Evolutionary conservation across 92 coral and sea anemone genomes (phyloP), one percentile per base, ranked within the genome.

Genomic region (Pocillopora meandrina): DNA sequence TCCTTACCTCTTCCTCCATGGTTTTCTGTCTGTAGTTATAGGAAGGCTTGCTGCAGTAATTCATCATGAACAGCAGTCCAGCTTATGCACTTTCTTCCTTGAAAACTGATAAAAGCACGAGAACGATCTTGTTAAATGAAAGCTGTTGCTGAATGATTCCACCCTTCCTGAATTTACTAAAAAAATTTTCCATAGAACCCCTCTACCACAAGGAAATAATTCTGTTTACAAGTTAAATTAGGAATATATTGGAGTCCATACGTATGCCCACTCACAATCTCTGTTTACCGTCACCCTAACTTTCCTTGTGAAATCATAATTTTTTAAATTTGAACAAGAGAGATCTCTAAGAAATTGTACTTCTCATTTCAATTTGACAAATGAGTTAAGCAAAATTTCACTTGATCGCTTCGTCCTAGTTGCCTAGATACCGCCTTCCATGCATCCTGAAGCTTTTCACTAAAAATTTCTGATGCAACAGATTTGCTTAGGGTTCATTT

Each of bases 11-110:
- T 71, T 82, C 78, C 61, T 82, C 86, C 9, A 26, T 34, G 20
- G 78, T 12, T 63, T 18, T 72, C 26, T 82, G 55, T 82, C 78
- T 17, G 52, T 71, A 56, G 79, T 82, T 36, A 10, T 34, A 34
- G 14, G 71, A 72, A 9, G 86, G 79, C 20, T 82, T 82, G 70
- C 78, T 82, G 71, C 78, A 72, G 65, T 71, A 33, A n/a, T 57
- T 72, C 86, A 82, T 82, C 9, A 0, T 19, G 56, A 62, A 36
- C 60, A 33, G 19, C 56, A 1, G 71, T 33, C 61, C 14, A 8
- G 31, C 26, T 77, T 17, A 11, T 0, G 5, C 5, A 42, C 8
- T 42, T 42, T 42, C 49, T 42, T 42, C 49, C 47, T 33, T 61
- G 52, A 59, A 36, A 58, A 35, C 26, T 42, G 49, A 68, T 1